phyloP scores from a whole-genome alignment of 2,888 invertebrate species.

The Amphimallon solstitiale region DNA sequence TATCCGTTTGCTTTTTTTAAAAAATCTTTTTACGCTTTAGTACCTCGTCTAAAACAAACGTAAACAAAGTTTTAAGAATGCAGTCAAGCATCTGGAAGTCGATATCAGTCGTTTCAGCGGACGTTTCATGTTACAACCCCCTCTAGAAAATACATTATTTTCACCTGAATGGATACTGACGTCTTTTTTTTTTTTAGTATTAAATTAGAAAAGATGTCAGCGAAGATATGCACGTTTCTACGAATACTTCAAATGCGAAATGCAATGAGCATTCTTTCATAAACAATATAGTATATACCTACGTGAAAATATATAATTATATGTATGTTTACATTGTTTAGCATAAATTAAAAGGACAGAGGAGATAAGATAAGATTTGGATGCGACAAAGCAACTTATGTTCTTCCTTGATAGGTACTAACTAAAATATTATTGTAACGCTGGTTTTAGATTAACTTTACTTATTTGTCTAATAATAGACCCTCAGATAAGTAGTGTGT shows the following conservation, averaged over 20 bases:
- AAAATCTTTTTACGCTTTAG: slow-evolving; percentile 6
- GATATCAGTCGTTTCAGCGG: slow-evolving; percentile 38
- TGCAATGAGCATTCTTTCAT: not conserved
- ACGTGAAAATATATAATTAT: not conserved
- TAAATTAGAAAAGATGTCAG: not conserved
- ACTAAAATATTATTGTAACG: no score
- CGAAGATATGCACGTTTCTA: not conserved
- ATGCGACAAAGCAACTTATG: no score
- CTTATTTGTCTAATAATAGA: no score
- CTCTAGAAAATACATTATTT: slow-evolving; percentile 38
- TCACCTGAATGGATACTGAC: slow-evolving; percentile 23
- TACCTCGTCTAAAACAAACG: slow-evolving; percentile 33
- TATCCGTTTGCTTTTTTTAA: not conserved
- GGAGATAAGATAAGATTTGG: slow-evolving; percentile 1
- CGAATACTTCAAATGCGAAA: not conserved
- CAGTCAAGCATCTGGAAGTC: slow-evolving; percentile 35
- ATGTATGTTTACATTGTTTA: not conserved
- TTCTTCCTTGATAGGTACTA: no score
- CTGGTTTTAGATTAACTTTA: no score
- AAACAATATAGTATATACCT: no score
- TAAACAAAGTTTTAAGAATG: slow-evolving; percentile 39
- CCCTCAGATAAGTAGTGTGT: no score
- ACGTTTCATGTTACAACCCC: slow-evolving; percentile 37
- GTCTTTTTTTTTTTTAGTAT: slow-evolving; percentile 8
- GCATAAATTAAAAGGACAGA: not conserved